Conservation (phyloP, 2,797 vertebrate species). For the Pantherophis alleghaniensis region DNA sequence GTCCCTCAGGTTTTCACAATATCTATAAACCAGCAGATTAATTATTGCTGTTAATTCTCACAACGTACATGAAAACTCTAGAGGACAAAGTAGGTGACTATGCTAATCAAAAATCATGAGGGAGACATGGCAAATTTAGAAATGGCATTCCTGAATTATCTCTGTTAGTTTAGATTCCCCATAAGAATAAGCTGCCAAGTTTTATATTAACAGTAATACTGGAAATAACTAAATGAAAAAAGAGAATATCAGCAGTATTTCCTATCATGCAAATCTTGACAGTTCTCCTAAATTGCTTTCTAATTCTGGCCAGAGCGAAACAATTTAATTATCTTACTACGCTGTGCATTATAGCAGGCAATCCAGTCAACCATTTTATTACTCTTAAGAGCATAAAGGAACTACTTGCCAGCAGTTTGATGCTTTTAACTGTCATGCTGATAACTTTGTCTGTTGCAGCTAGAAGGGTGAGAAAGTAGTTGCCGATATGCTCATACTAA, state of each 20-base stretch:
- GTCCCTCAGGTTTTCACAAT: background rate
- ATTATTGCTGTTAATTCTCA: slow-evolving; percentile 14
- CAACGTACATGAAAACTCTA: background rate
- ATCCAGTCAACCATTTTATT: background rate
- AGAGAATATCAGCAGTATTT: background rate
- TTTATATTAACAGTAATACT: background rate
- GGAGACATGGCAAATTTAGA: slow-evolving; percentile 8
- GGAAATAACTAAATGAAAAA: background rate
- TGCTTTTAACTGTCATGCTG: background rate
- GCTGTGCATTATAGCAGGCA: background rate
- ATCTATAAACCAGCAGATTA: slow-evolving; percentile 3
- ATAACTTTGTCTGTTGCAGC: background rate
- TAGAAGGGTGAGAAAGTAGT: background rate
- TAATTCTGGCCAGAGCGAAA: background rate
- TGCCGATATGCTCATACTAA: background rate
- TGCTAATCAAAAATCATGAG: slow-evolving; percentile 6
- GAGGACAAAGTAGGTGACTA: background rate
- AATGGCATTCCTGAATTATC: slow-evolving; percentile 19
- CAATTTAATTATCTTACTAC: background rate
- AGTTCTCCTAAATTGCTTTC: background rate
- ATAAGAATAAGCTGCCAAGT: background rate
- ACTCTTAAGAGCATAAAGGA: background rate
- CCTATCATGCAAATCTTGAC: background rate
- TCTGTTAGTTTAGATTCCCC: slow-evolving; percentile 7
- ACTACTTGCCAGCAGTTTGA: background rate